Conservation (phyloP, 2,113 vertebrate genomes). For the Callaeas wilsoni region DNA sequence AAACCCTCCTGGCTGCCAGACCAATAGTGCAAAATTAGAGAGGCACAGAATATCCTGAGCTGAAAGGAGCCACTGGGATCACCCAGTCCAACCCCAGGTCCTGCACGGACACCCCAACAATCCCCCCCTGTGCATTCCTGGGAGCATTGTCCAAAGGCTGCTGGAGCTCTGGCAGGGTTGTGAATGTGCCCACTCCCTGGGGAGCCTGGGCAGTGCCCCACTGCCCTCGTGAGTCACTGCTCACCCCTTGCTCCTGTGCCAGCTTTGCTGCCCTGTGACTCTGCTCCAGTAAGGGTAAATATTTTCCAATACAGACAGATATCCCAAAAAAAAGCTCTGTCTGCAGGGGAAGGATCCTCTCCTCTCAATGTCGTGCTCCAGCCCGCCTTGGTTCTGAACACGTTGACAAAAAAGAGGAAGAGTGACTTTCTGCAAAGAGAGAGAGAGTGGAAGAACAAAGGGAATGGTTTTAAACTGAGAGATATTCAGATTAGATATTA, state of each 20-base stretch:
- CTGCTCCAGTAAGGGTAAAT: background rate
- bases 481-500: background rate
- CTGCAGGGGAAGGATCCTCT: background rate
- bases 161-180: background rate
- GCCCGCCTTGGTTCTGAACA: background rate
- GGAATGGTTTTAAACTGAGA: background rate
- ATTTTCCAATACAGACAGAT: background rate
- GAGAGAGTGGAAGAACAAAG: background rate
- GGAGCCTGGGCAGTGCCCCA: background rate
- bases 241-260: background rate
- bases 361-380: accelerated
- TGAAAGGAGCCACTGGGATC: background rate
- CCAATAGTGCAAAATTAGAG: background rate
- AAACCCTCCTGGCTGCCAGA: background rate
- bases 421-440: background rate
- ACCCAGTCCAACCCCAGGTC: accelerated
- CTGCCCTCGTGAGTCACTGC: accelerated
- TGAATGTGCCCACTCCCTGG: background rate
- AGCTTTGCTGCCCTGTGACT: background rate
- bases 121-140: background rate
- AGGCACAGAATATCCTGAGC: background rate
- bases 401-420: background rate
- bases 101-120: background rate
- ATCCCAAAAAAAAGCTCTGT: background rate
- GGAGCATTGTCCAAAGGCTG: accelerated